phyloP scores from a whole-genome alignment of 2,113 vertebrate species.

The Toxotes chatareus region DNA sequence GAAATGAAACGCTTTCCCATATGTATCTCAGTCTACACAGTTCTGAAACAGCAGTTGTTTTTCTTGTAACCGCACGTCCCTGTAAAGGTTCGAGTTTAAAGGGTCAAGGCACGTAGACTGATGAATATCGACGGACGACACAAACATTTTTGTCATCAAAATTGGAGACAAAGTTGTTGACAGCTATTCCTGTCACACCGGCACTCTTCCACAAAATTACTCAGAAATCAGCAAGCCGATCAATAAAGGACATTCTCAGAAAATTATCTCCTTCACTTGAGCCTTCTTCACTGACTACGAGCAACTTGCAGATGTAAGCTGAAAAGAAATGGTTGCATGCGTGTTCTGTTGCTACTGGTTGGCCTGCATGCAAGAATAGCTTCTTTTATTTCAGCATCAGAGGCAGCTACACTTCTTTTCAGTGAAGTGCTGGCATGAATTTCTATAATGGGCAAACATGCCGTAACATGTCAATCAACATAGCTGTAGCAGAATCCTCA shows the following conservation, averaged over 20 bases:
- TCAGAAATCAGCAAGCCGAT: background rate
- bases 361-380: background rate
- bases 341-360: background rate
- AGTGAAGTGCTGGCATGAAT: background rate
- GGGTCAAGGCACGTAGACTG: background rate
- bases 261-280: constrained; percentile 2
- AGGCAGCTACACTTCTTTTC: background rate
- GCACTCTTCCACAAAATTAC: constrained; percentile 20
- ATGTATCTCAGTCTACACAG: too few relatives aligned
- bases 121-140: background rate
- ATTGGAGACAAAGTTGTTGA: constrained; percentile 23
- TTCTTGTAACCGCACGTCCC: background rate
- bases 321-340: background rate
- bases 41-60: too few relatives aligned
- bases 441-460: background rate
- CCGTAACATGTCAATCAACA: background rate
- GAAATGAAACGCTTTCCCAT: too few relatives aligned
- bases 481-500: too few relatives aligned
- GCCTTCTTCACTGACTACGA: background rate
- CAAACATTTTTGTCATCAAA: constrained; percentile 14
- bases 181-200: background rate
- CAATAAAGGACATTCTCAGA: constrained; percentile 2
- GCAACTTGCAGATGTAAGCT: background rate
- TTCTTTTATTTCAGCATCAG: background rate
- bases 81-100: background rate